Evolutionary conservation across 1,140 invertebrate genomes (phyloP), one percentile per base, ranked within the genome.

Genomic region (Hydropsyche tenuis): DNA sequence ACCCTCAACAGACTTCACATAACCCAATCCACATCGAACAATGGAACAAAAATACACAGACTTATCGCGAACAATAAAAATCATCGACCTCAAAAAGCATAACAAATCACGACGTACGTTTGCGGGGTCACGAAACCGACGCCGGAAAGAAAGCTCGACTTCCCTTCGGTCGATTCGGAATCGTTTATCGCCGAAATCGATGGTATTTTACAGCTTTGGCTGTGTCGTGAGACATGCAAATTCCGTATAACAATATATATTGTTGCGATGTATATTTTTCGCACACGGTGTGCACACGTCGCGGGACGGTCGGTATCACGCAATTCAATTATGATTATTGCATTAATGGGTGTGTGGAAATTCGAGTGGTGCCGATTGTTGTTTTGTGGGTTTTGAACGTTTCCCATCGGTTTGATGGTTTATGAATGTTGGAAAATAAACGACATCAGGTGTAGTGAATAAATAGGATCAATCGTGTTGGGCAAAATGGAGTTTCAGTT

Each of bases 201-300:
- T 65, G 23, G 63, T 18, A 43, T 65, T 60, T 65, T 43, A 22
- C 56, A 60, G 7, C 30, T 60, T n/a, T 12, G 4, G 56, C 9
- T 14, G 11, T 65, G 20, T 43, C 63, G 63, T 65, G 63, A 65
- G 63, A 65, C 63, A 65, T 65, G 63, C 63, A 20, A 51, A 37
- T 4, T 3, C 30, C 30, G 9, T 9, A 37, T 37, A 37, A 37
- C 30, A 37, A 37, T 37, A 37, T 9, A 9, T 37, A 37, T 37
- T 37, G 22, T 22, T 60, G 23, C 22, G 22, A 27, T 22, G 9
- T 25, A 23, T 2, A n/a, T 53, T 53, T 53, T 11, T 25, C 12
- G 12, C n/a, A 23, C 18, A 18, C 48, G 30, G 1, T 18, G 1
- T 20, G 9, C 48, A 11, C 48, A 7, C 14, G 2, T 9, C 20